Evolutionary conservation across 1,140 invertebrate genomes (phyloP), one percentile per base, ranked within the genome.

Genomic region (Drosophila pandora): DNA sequence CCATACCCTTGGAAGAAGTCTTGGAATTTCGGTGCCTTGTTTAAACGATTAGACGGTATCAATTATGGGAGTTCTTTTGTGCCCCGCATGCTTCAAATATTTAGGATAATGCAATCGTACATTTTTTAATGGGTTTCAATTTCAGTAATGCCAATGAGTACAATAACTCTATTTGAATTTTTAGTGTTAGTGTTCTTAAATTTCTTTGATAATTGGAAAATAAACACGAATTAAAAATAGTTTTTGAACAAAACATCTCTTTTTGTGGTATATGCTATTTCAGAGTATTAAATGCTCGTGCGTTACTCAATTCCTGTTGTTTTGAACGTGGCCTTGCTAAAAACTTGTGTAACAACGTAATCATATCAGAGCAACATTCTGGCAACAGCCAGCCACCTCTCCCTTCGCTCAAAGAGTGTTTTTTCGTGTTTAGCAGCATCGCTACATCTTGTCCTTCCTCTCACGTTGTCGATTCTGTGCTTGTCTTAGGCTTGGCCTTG

Each of bases 331-430:
- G 10, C 55, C 62, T 49, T 56, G 50, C 52, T 25, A 21, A 13
- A 73, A 63, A 70, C 81, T 84, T 73, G 47, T 73, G 32, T 57
- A 47, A 65, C 61, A 81, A 50, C 69, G 65, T 81, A 82, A 82
- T 87, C 74, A 87, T 87, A 87, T 85, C 64, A 82, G 68, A 49
- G 47, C 50, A 69, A 67, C 62, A 87, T 78, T 85, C 73, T 61
- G 50, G 56, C 78, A 78, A 23, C 22, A 21, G 2, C 39, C 10
- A 2, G 10, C 54, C 32, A 25, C 37, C 52, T 48, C 9, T 17
- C 12, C 10, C n/a, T n/a, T 10, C 12, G 6, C 2, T n/a, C 22
- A n/a, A 30, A 59, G 10, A 74, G 71, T 74, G 53, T 63, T 74
- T 63, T 74, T 25, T 56, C 53, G 43, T 73, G 58, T 73, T 73